Evolutionary conservation across 2,888 invertebrate species (phyloP).

Genomic region (Patella depressa): DNA sequence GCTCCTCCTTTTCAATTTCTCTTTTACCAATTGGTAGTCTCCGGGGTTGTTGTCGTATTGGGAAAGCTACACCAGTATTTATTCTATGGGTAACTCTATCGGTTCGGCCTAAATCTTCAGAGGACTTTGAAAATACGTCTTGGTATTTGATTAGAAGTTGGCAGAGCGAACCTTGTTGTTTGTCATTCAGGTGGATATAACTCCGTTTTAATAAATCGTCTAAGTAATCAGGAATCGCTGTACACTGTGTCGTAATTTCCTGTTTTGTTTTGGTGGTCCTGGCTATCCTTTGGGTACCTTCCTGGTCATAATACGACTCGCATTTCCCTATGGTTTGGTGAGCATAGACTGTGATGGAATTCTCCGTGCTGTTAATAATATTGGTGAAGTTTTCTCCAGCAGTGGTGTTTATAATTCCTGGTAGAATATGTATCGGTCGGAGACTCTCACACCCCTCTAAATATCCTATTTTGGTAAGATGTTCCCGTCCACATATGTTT

Average conservation of each 20-base stretch:
- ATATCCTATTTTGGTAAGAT: neutral
- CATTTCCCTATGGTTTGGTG: slow-evolving; percentile 9
- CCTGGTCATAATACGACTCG: neutral
- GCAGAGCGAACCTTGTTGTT: neutral
- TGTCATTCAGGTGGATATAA: neutral
- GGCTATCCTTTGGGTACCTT: neutral
- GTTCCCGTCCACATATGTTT: neutral
- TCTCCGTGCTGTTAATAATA: neutral
- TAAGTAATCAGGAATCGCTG: neutral
- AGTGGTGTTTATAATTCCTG: neutral
- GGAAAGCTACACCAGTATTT: slow-evolving; percentile 31
- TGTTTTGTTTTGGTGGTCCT: neutral
- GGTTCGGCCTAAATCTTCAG: neutral
- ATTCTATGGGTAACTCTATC: neutral
- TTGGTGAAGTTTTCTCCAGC: neutral
- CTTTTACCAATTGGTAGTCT: slow-evolving; percentile 27
- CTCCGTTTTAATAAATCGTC: neutral
- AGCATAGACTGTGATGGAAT: neutral
- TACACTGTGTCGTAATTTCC: neutral
- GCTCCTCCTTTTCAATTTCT: slow-evolving; percentile 26
- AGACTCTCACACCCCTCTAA: neutral
- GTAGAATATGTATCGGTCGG: neutral
- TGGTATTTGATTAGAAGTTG: neutral
- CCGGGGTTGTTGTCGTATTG: slow-evolving; percentile 26
- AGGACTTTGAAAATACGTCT: neutral